These are phyloP conservation scores for Vidua macroura DNA, from an alignment of 2,113 vertebrate genomes.

Conservation along the genomic window DNA sequence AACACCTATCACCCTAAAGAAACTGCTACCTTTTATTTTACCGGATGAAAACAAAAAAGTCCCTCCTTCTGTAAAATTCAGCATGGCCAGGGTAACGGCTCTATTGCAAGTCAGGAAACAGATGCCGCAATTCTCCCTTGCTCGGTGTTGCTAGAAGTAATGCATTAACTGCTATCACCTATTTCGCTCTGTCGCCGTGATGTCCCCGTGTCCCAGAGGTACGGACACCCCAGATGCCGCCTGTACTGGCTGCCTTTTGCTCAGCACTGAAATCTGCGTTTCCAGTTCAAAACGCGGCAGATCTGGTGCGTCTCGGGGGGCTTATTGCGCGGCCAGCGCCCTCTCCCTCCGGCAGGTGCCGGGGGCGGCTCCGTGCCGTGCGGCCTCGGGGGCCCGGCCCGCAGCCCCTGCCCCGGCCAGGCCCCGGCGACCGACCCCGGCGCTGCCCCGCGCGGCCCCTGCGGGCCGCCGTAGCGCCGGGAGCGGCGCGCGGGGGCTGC, in stretches of 20 bases:
- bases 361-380: rapidly evolving
- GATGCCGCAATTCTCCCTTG: too few species aligned
- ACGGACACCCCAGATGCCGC: rapidly evolving
- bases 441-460: background rate
- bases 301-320: rapidly evolving
- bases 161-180: rapidly evolving
- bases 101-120: background rate
- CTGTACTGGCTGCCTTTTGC: background rate
- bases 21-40: background rate
- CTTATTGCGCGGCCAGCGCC: rapidly evolving
- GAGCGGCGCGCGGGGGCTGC: too few species aligned
- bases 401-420: background rate
- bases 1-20: rapidly evolving
- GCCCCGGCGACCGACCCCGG: rapidly evolving
- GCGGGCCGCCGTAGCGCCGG: background rate
- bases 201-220: background rate
- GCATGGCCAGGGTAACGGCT: background rate
- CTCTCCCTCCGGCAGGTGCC: background rate
- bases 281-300: rapidly evolving
- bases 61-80: background rate
- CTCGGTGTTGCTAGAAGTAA: background rate
- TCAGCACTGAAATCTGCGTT: too few species aligned
- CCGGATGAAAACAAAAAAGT: background rate
- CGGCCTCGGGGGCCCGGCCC: rapidly evolving
- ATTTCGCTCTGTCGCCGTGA: rapidly evolving